Evolutionary conservation across 2,888 invertebrate species (phyloP), one percentile per base, ranked within the genome.

Genomic region (Nemotelus nigrinus): DNA sequence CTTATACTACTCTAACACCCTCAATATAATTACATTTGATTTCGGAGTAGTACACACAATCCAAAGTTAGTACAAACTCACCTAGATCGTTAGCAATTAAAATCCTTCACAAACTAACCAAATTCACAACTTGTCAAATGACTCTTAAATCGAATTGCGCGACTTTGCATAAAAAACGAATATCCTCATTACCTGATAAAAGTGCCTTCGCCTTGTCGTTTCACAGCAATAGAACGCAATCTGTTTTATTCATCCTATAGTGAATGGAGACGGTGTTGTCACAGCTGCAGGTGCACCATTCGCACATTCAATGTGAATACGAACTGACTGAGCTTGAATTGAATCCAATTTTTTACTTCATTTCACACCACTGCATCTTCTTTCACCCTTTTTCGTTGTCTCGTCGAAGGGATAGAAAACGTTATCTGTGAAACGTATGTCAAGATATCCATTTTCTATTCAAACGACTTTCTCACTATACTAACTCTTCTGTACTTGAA

Each of bases 361-460:
- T 74, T 74, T 74, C 74, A 74, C 74, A 63, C 50, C 74, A 48
- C 60, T 74, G 74, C 74, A 74, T 50, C 39, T 43, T 60, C 58
- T 72, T 60, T 60, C 39, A 60, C 63, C 70, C 70, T 70, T 53
- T 25, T 60, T 70, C 63, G 48, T 8, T 48, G 43, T 47, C 43
- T 45, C 58, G 44, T 60, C 44, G 5, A 63, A 63, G 63, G 63
- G 74, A 74, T 74, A 50, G 74, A 48, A 50, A 74, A 74, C 74
- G 7, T 63, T 74, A 74, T 63, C 74, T 43, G 10, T 39, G 60
- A 63, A 74, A 63, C 39, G 63, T 74, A 74, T 74, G 74, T 74
- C 74, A 74, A 74, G 74, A 74, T 74, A 74, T 74, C 63, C 63
- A 63, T 74, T 74, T 74, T 74, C 74, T 71, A 71, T 71, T 71